Base-by-base conservation (phyloP, 1,140 invertebrate species). In the Lasioglossum albipes region DNA sequence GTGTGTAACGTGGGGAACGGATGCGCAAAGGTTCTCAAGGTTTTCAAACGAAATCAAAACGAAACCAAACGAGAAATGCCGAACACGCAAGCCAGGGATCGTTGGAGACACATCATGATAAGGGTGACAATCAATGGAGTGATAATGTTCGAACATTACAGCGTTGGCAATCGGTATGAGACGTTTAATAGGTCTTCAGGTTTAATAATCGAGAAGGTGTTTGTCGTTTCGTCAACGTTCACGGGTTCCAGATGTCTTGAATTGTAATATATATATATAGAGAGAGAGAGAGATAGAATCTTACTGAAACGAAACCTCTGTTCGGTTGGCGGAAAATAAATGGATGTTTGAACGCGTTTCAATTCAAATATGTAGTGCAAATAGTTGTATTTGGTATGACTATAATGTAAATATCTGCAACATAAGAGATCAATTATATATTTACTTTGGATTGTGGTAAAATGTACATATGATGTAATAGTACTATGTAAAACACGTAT, bases 121-220 rank as follows among this genome's bases (percentile, higher is more conserved):
- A 16, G 16, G 27, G 36, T 36, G 36, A 36, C 36, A 36, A 36
- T 36, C 27, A 27, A 27, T 27, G 27, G 27, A 18, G 7, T 31
- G 49, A 79, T 16, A n/a, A 66, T 79, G 62, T 64, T n/a, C 7
- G 62, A 74, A 74, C 62, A 22, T 20, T 5, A 12, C 61, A 52
- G 52, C 49, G 22, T 45, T 73, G n/a, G n/a, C 49, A 36, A 18
- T 18, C 61, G 45, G 10, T 41, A 7, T n/a, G n/a, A 45, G 54
- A 13, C 27, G 7, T 27, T 54, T 16, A 18, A 54, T 18, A 16
- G 52, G 18, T 20, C 12, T 27, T 27, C 27, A n/a, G n/a, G 57
- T n/a, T n/a, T 0, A 6, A 59, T 18, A 3, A 18, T 54, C 18
- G 18, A 54, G 6, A 18, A 18, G 13, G 18, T 18, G 18, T 16